phyloP scores from a whole-genome alignment of 2,113 vertebrate species.

The Tamias sibiricus region DNA sequence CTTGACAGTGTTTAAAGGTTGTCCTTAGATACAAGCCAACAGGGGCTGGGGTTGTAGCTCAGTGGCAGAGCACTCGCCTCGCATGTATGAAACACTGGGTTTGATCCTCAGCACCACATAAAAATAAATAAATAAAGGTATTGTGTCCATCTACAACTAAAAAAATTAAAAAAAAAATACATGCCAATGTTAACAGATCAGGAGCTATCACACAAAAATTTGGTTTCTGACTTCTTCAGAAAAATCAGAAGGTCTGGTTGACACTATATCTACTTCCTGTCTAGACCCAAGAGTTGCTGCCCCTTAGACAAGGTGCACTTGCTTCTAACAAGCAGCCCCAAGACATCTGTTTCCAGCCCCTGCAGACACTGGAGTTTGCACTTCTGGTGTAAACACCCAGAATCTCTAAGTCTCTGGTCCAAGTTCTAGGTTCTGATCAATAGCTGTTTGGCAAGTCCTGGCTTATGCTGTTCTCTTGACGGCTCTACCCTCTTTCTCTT shows the following conservation, averaged over 20 bases:
- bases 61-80: no score
- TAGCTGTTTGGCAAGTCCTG: not conserved
- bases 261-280: not conserved
- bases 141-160: no score
- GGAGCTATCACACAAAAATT: conserved; percentile 45
- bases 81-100: no score
- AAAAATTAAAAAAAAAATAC: not conserved
- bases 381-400: not conserved
- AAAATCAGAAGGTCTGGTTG: conserved; percentile 56
- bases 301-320: not conserved
- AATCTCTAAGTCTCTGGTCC: not conserved
- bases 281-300: not conserved
- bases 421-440: not conserved
- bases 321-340: not conserved
- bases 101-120: no score
- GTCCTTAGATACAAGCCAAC: conserved; percentile 26
- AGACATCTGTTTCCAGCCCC: not conserved
- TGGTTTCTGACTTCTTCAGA: conserved; percentile 55
- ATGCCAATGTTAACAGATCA: conserved; percentile 51
- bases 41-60: no score
- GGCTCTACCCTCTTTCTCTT: not conserved
- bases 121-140: no score
- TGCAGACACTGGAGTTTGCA: fast-evolving
- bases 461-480: not conserved
- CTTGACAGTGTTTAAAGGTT: not conserved